Evolutionary conservation across 2,113 vertebrate species (phyloP), one percentile per base, ranked within the genome.

Genomic region (Papio anubis): DNA sequence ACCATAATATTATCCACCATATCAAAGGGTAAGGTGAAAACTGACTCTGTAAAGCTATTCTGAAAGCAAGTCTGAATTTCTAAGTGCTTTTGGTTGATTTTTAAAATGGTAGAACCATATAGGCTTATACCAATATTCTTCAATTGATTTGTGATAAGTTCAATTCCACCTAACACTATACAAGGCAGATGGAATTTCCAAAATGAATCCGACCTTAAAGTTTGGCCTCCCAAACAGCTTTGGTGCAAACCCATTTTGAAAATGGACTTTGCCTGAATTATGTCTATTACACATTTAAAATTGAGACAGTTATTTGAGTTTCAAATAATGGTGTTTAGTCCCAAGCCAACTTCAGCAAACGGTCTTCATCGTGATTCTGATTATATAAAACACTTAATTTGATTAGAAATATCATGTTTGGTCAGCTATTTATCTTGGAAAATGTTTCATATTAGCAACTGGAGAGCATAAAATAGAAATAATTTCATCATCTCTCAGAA

Each of bases 371-470:
- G 66, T 50, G 57, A 80, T 93, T 70, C 2, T 81, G 48, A 93
- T 96, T 95, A 90, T 90, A 97, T 45, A 87, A 96, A 95, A 55
- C 20, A 96, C 21, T 61, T 43, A 64, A 72, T 94, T 85, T 97
- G 79, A 91, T 96, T 94, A 96, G 45, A 87, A 61, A 50, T 83
- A 80, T 27, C 72, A n/a, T 61, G 18, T 75, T 86, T 96, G 14
- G 5, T 57, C 43, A 38, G 21, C 61, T 20, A n/a, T 76, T 87
- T 6, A 20, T 48, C 52, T 85, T 90, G 52, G 38, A 70, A 95
- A 97, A 96, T 96, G 38, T 43, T 96, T 96, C 32, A 48, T 23
- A 27, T 88, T 97, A 96, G 85, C 88, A 97, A 85, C 48, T 40
- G 32, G 64, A 76, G 21, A 88, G 8, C 27, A 89, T 84, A 30